Conservation (phyloP, 2,113 vertebrate species). For the Percina caprodes region DNA sequence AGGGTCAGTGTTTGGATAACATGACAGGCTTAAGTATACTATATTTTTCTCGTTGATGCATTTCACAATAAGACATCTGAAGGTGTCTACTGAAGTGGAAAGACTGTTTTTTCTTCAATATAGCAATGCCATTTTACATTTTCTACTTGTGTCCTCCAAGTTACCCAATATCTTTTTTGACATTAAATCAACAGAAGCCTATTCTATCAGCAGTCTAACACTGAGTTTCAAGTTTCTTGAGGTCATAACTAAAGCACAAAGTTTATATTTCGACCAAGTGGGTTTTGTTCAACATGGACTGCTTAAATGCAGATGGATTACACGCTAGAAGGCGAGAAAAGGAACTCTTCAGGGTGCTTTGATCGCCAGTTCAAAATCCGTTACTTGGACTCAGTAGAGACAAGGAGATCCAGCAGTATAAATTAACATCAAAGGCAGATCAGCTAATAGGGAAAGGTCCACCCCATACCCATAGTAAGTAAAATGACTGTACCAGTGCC, state of each 20-base stretch:
- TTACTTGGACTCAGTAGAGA: conserved; percentile 66
- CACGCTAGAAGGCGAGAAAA: conserved; percentile 38
- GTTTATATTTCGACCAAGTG: conserved; percentile 39
- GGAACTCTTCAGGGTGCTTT: conserved; percentile 61
- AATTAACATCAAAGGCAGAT: conserved; percentile 75
- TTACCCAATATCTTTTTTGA: conserved; percentile 1
- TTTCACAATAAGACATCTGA: conserved; percentile 17
- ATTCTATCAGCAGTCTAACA: neutral
- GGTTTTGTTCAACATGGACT: conserved; percentile 60
- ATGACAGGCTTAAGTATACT: conserved; percentile 1
- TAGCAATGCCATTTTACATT: conserved; percentile 37
- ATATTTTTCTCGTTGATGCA: neutral
- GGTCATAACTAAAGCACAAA: conserved; percentile 14
- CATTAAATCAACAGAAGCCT: conserved; percentile 28
- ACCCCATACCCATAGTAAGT: conserved; percentile 28
- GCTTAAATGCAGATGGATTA: conserved; percentile 59
- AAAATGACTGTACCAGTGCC: conserved; percentile 29
- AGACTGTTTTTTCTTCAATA: conserved; percentile 25
- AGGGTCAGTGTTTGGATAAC: neutral
- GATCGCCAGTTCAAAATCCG: conserved; percentile 70
- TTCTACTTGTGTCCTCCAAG: conserved; percentile 23
- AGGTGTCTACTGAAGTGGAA: conserved; percentile 19
- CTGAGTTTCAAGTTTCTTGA: conserved; percentile 15
- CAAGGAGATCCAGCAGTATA: conserved; percentile 62
- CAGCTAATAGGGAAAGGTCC: conserved; percentile 61